Conservation (phyloP, 30 jellyfish, hydroid and myxozoan genomes). For the Turritopsis dohrnii region DNA sequence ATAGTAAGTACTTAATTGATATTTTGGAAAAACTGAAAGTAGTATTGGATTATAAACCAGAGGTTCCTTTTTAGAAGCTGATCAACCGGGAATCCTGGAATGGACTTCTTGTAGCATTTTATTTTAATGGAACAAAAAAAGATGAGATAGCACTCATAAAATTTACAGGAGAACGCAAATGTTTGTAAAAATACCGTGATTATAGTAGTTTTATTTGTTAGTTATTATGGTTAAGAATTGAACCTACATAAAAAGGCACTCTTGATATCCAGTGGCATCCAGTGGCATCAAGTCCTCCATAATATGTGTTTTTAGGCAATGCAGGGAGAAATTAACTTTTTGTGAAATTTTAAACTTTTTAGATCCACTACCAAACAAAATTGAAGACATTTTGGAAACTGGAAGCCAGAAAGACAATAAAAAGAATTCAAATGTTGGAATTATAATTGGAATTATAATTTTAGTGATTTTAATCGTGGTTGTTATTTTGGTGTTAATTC, state of each 20-base stretch:
- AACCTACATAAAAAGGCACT: too few relatives aligned
- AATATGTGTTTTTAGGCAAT: too few relatives aligned
- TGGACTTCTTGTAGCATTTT: neutral
- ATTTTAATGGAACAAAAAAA: neutral
- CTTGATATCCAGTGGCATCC: too few relatives aligned
- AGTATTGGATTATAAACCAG: neutral
- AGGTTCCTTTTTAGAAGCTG: neutral
- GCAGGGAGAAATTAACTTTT: too few relatives aligned
- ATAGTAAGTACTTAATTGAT: neutral
- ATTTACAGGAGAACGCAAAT: neutral
- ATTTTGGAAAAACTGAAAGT: neutral
- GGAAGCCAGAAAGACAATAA: neutral
- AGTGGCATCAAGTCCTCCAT: too few relatives aligned
- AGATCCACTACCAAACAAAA: neutral
- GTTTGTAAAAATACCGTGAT: conserved; percentile 3
- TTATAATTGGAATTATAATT: neutral
- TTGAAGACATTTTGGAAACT: neutral
- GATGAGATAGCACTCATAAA: neutral
- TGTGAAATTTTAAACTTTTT: neutral
- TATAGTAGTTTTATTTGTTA: neutral
- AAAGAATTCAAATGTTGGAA: neutral
- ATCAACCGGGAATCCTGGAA: neutral
- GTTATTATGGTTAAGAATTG: too few relatives aligned
- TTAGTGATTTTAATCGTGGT: neutral
- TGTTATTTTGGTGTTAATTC: neutral